Base-by-base conservation (phyloP, 1,140 invertebrate species). In the Drosophila paulistorum region DNA sequence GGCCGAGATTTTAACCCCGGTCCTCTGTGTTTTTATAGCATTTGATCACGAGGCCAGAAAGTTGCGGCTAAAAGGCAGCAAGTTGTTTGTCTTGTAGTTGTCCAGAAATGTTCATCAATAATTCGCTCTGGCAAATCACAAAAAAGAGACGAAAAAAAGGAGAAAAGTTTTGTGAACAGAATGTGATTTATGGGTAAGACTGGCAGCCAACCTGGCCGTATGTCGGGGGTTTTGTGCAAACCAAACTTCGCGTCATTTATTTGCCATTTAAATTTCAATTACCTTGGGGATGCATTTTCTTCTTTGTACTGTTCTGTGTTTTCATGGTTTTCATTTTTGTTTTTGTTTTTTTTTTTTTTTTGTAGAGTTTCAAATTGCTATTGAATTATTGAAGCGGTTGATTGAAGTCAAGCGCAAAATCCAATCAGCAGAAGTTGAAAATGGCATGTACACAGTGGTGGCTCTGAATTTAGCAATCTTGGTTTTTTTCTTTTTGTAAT, bases 231-330 rank as follows among this genome's bases (percentile, higher is more conserved):
- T 39, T 10, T 13, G n/a, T 13, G n/a, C 9, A 35, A 54, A 14
- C 65, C 61, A 33, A 42, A 13, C 20, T 39, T 14, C n/a, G 20
- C 37, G 62, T 33, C 81, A 77, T 86, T 87, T 79, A 79, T 82
- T 82, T 73, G 71, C 69, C 78, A 87, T 87, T 86, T 86, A 86
- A 82, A 86, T 83, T 86, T 86, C 83, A 86, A 86, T 86, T 86
- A 87, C 79, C 72, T 63, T 41, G 51, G 42, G 33, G 33, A 14
- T 39, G 5, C 37, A 63, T 45, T 54, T 55, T 37, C 54, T 60
- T 66, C 61, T 39, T 39, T 39, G 37, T 13, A 5, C 37, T n/a
- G 11, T 11, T 39, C 10, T 39, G 11, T 39, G 13, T 39, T 39
- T 39, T 11, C 37, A 59, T 41, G 48, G 35, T 10, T 37, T 3